These are phyloP conservation scores for Ypsolopha sequella DNA, from an alignment of 2,888 invertebrate species.

Conservation along the genomic window DNA sequence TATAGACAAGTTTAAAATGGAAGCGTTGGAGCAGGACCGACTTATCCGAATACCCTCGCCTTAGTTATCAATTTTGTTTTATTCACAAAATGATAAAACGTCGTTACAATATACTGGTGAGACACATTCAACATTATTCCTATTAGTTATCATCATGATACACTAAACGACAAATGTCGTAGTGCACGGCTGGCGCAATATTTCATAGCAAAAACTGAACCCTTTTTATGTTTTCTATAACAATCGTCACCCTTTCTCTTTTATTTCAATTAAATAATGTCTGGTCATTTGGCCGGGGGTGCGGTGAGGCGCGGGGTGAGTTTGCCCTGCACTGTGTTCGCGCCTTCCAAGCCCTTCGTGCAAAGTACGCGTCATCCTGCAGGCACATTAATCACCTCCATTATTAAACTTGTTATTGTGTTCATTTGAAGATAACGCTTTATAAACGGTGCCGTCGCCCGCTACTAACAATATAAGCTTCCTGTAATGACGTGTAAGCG, in stretches of 20 bases:
- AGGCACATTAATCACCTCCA: conserved; percentile 64
- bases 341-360: conserved; percentile 40
- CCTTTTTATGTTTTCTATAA: conserved; percentile 63
- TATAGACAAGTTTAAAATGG: no score
- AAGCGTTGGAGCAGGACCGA: no score
- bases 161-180: conserved; percentile 61
- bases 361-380: conserved; percentile 66
- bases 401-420: conserved; percentile 70
- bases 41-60: no score
- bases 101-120: no score
- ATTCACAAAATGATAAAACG: no score
- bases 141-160: conserved; percentile 18
- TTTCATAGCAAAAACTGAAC: conserved; percentile 63
- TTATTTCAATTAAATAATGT: conserved; percentile 71
- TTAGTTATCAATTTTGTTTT: no score
- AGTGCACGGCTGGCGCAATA: conserved; percentile 64
- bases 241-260: conserved; percentile 70
- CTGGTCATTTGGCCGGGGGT: conserved; percentile 63
- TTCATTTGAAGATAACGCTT: conserved; percentile 66
- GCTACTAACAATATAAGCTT: conserved; percentile 61
- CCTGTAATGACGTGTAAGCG: conserved; percentile 64
- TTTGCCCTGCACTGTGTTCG: conserved; percentile 28
- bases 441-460: conserved; percentile 66
- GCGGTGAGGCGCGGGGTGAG: conserved; percentile 9
- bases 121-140: conserved; percentile 5